These are phyloP conservation scores for Apis florea DNA, from an alignment of 1,140 invertebrate genomes.

Conservation along the genomic window DNA sequence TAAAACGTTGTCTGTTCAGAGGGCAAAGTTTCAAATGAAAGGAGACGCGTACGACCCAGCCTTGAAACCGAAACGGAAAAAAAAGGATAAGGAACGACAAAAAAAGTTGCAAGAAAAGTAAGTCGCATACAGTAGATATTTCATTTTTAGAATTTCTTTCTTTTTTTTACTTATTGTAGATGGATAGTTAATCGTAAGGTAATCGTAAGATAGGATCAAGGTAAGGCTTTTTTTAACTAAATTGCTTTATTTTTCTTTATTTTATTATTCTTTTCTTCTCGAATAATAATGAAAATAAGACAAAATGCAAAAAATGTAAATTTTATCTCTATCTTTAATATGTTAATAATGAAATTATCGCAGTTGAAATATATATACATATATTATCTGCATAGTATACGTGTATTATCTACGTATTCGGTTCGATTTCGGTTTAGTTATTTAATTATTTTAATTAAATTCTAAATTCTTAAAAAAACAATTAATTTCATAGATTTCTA, in stretches of 20 bases:
- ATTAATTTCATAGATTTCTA: no score
- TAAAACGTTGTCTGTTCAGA: conserved; percentile 92
- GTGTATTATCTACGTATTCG: no score
- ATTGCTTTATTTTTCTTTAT: neutral
- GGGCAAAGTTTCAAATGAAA: conserved; percentile 97
- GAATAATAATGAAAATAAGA: neutral
- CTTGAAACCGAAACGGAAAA: conserved; percentile 95
- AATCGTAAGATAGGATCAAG: neutral
- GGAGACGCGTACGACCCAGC: conserved; percentile 94
- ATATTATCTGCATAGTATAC: no score
- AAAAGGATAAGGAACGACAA: conserved; percentile 93
- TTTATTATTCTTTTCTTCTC: neutral
- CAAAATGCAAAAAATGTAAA: no score
- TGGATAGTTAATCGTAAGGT: neutral
- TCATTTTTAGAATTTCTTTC: neutral
- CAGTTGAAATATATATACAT: no score
- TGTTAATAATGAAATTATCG: no score
- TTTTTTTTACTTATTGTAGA: neutral
- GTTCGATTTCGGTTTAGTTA: no score
- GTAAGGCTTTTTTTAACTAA: neutral
- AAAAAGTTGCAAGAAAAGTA: conserved; percentile 97
- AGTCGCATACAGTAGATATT: conserved; percentile 63
- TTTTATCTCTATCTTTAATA: no score
- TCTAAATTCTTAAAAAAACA: no score
- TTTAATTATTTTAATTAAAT: no score